Evolutionary conservation across 2,113 vertebrate species (phyloP), one percentile per base, ranked within the genome.

Genomic region (Stegastes partitus): DNA sequence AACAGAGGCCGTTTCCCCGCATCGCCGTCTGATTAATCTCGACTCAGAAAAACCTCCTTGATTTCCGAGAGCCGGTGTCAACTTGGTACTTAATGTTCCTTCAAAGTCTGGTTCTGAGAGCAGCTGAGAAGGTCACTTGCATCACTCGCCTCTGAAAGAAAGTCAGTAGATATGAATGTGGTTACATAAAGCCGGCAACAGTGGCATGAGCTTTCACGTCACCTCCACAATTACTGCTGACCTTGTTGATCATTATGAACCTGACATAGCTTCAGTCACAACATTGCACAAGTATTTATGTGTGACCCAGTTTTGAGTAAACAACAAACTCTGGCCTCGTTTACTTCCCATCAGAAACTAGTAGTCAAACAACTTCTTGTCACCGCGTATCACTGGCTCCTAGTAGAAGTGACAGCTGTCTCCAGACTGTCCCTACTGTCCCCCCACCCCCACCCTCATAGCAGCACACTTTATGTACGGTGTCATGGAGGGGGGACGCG

Each of bases 401-500:
- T 58, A 64, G 70, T 71, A 34, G 86, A 84, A 73, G 84, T 89
- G 90, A 89, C 93, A 94, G 90, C 92, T 93, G 93, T 87, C 76
- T 72, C 51, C 49, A 69, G 59, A 80, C 82, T 75, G 61, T 79
- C 84, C 62, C 74, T n/a, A 44, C 57, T 34, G 51, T 55, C 26
- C n/a, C 56, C 45, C 54, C 49, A 23, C n/a, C 56, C 44, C 54
- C 50, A 11, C 42, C 53, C 57, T 51, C 19, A 74, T 55, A n/a
- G 45, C 42, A 69, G 70, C 49, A 77, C 69, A 70, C 82, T 75
- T 91, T 23, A 67, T 79, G 79, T 65, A 28, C 59, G 51, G 84
- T 82, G 75, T 85, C 82, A 90, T 47, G 49, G 75, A 87, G 74
- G 74, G 77, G 71, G 65, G 84, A 84, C 83, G 68, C 56, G 11